phyloP scores from a whole-genome alignment of 2,113 vertebrate genomes.

The Dipodomys stephensi region DNA sequence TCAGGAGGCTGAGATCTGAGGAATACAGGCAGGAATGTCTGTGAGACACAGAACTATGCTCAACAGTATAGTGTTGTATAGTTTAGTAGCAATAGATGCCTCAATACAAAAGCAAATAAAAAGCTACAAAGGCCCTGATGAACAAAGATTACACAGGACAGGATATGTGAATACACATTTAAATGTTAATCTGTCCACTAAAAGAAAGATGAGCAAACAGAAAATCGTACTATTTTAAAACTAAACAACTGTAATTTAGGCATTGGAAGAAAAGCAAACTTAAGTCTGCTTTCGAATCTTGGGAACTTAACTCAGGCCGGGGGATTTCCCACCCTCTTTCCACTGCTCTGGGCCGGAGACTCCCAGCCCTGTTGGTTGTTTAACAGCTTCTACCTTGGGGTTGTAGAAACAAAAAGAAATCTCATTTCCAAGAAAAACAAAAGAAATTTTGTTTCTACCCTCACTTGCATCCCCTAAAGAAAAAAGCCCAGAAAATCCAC shows the following conservation, averaged over 20 bases:
- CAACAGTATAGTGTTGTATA: too few relatives aligned
- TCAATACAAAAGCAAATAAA: constrained; percentile 6
- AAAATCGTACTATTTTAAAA: not conserved
- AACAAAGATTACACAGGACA: not conserved
- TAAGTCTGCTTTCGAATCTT: not conserved
- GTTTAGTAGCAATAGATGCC: not conserved
- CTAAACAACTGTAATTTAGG: not conserved
- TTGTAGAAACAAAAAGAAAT: constrained; percentile 71
- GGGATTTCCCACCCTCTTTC: not conserved
- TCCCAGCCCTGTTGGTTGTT: constrained; percentile 42
- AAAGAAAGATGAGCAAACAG: constrained; percentile 2
- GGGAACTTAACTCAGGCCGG: not conserved
- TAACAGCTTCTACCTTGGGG: constrained; percentile 36
- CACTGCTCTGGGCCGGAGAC: not conserved
- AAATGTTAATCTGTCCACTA: not conserved
- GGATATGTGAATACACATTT: not conserved
- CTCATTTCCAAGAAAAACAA: constrained; percentile 78
- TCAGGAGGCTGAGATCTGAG: too few relatives aligned
- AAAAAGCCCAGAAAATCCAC: constrained; percentile 70
- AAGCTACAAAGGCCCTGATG: not conserved
- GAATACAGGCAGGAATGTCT: too few relatives aligned
- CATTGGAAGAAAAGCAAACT: constrained; percentile 55
- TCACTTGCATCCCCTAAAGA: constrained; percentile 63
- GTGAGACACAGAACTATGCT: too few relatives aligned
- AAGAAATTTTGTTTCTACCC: constrained; percentile 56